These are phyloP conservation scores for Lepidonotus clava DNA, from an alignment of 2,888 invertebrate genomes.

Conservation along the genomic window DNA sequence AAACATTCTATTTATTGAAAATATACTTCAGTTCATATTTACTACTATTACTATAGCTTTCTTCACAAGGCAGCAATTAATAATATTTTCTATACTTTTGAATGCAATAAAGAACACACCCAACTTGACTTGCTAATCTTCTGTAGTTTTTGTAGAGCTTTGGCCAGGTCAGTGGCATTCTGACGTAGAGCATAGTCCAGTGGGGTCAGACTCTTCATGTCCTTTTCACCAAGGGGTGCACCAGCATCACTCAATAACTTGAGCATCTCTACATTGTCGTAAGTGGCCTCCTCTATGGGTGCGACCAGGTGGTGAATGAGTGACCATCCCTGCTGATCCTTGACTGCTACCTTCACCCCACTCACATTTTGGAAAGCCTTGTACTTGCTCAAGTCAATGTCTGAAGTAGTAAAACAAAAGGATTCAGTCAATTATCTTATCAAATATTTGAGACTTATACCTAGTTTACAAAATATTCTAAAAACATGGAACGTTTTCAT, in stretches of 20 bases:
- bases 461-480: too few species aligned
- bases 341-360: conserved; percentile 71
- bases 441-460: too few species aligned
- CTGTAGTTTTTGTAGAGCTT: conserved; percentile 70
- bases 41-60: too few species aligned
- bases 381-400: conserved; percentile 58
- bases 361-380: conserved; percentile 69
- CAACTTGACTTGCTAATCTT: conserved; percentile 12
- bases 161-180: conserved; percentile 70
- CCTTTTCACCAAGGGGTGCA: conserved; percentile 73
- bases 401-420: conserved; percentile 53
- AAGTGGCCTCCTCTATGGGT: conserved; percentile 78
- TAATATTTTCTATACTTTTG: too few species aligned
- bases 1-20: too few species aligned
- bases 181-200: conserved; percentile 72
- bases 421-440: too few species aligned
- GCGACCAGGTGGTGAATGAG: conserved; percentile 79
- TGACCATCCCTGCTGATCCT: conserved; percentile 78
- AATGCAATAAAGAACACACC: too few species aligned
- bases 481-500: too few species aligned
- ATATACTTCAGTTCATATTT: too few species aligned
- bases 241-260: conserved; percentile 76
- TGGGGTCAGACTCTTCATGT: conserved; percentile 74
- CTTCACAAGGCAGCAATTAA: too few species aligned
- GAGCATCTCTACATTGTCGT: conserved; percentile 78